These are phyloP conservation scores for Coilia nasus DNA, from an alignment of 2,797 vertebrate species.

Conservation along the genomic window DNA sequence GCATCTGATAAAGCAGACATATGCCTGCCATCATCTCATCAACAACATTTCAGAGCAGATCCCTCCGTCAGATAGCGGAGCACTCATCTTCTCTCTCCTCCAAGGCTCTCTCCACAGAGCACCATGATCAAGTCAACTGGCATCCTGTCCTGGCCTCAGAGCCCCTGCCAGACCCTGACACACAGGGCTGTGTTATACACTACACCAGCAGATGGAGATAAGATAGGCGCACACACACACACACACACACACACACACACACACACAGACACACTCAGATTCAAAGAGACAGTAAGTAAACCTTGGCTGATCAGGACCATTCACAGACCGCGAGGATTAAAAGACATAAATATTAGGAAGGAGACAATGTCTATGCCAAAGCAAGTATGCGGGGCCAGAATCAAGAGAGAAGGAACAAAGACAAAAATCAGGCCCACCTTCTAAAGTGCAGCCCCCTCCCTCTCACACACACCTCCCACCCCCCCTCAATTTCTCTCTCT, in stretches of 20 bases:
- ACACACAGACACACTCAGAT: neutral
- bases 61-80: neutral
- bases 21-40: constrained; percentile 11
- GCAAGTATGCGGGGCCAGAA: constrained; percentile 38
- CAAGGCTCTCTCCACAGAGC: neutral
- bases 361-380: constrained; percentile 43
- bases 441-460: constrained; percentile 30
- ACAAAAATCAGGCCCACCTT: constrained; percentile 34
- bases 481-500: neutral
- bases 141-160: neutral
- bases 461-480: neutral
- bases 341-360: constrained; percentile 47
- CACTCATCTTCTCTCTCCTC: neutral
- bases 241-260: neutral
- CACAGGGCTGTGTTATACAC: neutral
- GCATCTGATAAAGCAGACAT: neutral
- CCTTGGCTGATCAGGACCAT: constrained; percentile 14
- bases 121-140: neutral
- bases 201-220: too few species aligned
- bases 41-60: neutral
- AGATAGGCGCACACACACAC: neutral
- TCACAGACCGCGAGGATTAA: constrained; percentile 28
- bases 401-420: constrained; percentile 34
- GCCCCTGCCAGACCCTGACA: neutral
- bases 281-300: constrained; percentile 35